phyloP scores from a whole-genome alignment of 1,140 invertebrate genomes.

The Camponotus pennsylvanicus region DNA sequence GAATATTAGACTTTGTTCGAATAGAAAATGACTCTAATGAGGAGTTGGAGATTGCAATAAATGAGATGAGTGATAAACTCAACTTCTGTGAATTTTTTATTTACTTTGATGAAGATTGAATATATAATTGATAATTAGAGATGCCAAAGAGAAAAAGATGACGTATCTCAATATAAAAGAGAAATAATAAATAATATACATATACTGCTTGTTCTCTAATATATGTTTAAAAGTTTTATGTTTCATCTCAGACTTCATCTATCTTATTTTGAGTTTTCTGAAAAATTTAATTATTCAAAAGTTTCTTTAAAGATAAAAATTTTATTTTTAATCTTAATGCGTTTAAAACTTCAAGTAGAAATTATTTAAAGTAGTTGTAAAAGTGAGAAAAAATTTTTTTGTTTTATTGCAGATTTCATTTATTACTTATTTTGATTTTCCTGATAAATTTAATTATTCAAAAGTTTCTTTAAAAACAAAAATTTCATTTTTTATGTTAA shows the following conservation, averaged over 20 bases:
- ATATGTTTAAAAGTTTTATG: not conserved
- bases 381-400: not conserved
- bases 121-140: no score
- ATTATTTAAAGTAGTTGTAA: not conserved
- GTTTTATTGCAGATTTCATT: not conserved
- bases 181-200: not conserved
- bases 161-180: no score
- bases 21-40: no score
- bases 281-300: constrained; percentile 10
- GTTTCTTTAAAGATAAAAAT: not conserved
- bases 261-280: not conserved
- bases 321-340: no score
- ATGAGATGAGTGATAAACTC: no score
- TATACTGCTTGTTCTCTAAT: not conserved
- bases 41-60: no score
- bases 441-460: constrained; percentile 1
- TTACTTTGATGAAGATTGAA: no score
- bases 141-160: no score
- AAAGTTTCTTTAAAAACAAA: not conserved
- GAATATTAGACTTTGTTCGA: no score
- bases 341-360: not conserved
- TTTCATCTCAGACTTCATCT: not conserved
- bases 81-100: no score
- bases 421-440: not conserved
- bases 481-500: not conserved